A percentile compares a stretch with the other conserved stretches of the same genome.
These are phyloP conservation scores for Aradophagus sp. DNA, from an alignment of 1,140 invertebrate genomes.

Conservation along the genomic window DNA sequence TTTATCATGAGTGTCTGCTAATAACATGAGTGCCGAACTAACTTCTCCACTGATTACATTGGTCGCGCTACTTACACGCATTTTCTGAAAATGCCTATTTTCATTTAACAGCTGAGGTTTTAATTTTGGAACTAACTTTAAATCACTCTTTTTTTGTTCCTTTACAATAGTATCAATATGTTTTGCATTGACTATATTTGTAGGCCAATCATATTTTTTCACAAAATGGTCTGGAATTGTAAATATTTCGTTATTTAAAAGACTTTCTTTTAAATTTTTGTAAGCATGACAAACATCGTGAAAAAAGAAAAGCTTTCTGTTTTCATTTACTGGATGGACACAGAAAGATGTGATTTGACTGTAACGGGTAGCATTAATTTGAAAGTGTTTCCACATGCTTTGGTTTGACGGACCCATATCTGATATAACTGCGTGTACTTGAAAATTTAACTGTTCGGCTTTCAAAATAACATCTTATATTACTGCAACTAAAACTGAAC, in stretches of 20 bases:
- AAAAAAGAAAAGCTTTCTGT: neutral
- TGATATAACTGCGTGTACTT: neutral
- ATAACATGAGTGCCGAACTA: neutral
- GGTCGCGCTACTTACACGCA: neutral
- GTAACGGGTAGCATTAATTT: neutral
- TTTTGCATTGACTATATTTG: neutral
- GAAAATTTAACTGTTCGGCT: neutral
- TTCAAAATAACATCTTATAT: neutral
- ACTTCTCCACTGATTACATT: neutral
- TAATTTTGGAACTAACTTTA: slow-evolving; percentile 1
- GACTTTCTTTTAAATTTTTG: slow-evolving; percentile 8
- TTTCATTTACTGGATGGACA: neutral
- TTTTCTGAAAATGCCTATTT: neutral
- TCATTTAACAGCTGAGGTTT: neutral
- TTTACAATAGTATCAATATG: neutral
- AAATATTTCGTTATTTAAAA: neutral
- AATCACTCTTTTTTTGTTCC: neutral
- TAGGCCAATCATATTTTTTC: slow-evolving; percentile 4
- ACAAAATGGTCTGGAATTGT: slow-evolving; percentile 7
- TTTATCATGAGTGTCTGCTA: slow-evolving; percentile 1
- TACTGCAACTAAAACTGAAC: neutral
- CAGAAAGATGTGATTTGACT: neutral
- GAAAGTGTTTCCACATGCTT: neutral
- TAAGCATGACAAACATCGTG: neutral
- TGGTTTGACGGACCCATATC: neutral